These are phyloP conservation scores for Coreius guichenoti DNA, from an alignment of 2,797 vertebrate genomes.

Conservation along the genomic window DNA sequence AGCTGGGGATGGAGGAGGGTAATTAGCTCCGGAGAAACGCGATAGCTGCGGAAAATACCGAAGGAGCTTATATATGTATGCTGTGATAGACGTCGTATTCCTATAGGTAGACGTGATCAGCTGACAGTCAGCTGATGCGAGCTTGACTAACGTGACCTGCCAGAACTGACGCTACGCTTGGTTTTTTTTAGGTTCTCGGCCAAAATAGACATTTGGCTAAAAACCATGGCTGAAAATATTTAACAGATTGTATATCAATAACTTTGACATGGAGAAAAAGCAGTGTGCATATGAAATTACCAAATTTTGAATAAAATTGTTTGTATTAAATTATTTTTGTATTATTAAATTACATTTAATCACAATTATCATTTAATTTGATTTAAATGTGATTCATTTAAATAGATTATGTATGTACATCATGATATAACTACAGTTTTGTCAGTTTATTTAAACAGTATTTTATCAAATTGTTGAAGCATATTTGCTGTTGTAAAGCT, in stretches of 20 bases:
- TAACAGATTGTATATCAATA: background rate
- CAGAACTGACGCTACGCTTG: too few relatives aligned
- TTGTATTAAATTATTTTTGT: background rate
- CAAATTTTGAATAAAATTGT: background rate
- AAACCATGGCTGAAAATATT: background rate
- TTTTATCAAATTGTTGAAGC: background rate
- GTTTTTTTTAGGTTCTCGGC: background rate
- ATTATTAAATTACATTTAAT: background rate
- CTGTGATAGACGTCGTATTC: too few relatives aligned
- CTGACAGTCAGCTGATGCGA: too few relatives aligned
- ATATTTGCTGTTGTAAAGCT: background rate
- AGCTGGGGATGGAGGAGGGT: too few relatives aligned
- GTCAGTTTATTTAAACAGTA: background rate
- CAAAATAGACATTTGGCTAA: background rate
- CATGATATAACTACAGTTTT: background rate
- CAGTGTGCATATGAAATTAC: background rate
- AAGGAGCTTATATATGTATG: too few relatives aligned
- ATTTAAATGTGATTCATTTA: background rate
- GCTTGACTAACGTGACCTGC: too few relatives aligned
- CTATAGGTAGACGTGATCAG: too few relatives aligned
- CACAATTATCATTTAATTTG: background rate
- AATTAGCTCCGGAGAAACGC: too few relatives aligned
- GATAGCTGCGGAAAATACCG: too few relatives aligned
- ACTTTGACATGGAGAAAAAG: background rate
- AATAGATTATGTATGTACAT: background rate